A percentile compares a stretch with the other conserved stretches of the same genome.
phyloP scores from a whole-genome alignment of 2,113 vertebrate genomes.

The Connochaetes taurinus region DNA sequence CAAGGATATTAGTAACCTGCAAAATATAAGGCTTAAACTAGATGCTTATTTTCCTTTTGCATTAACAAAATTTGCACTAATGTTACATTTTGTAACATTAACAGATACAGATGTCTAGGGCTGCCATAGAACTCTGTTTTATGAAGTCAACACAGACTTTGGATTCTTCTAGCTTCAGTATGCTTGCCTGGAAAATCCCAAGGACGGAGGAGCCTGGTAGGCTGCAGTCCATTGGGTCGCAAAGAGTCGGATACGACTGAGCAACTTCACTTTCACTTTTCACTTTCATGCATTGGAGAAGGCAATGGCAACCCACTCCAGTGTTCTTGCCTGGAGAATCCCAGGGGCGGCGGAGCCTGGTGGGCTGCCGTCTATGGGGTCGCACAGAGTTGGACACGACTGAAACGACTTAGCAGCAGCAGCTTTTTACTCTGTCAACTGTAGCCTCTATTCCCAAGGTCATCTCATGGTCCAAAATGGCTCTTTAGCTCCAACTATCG shows the following conservation, averaged over 20 bases:
- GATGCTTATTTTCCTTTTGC: neutral
- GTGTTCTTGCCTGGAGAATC: neutral
- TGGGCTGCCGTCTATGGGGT: fast-evolving
- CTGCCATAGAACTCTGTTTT: neutral
- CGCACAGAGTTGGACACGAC: fast-evolving
- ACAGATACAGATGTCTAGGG: neutral
- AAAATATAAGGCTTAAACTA: neutral
- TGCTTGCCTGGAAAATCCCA: neutral
- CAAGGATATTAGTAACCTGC: neutral
- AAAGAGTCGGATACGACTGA: fast-evolving
- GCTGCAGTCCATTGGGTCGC: neutral
- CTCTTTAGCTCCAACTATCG: neutral
- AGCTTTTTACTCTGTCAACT: neutral
- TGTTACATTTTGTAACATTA: neutral
- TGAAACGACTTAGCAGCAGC: neutral
- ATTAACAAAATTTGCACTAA: neutral
- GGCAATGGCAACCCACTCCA: neutral
- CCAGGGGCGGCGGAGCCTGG: neutral
- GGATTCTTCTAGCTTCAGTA: neutral
- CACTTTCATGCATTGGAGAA: neutral
- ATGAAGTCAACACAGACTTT: neutral
- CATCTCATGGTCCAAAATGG: neutral
- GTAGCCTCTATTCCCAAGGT: neutral
- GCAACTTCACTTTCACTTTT: neutral
- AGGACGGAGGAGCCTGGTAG: neutral